phyloP scores from a whole-genome alignment of 2,113 vertebrate genomes.

The Regulus satrapa region DNA sequence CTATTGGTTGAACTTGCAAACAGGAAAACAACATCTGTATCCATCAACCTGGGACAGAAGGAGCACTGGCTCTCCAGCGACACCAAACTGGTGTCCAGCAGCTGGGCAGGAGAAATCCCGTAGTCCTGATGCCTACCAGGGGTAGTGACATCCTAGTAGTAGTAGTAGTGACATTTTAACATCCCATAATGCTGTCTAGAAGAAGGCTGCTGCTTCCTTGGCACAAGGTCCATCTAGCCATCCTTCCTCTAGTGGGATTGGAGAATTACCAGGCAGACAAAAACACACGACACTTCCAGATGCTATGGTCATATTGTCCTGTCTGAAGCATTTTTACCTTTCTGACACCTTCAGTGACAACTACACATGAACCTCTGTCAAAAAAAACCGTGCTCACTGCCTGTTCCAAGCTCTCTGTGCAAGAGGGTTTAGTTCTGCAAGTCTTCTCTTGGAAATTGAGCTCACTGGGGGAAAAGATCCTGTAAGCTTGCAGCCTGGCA shows the following conservation, averaged over 20 bases:
- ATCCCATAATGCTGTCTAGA: neutral
- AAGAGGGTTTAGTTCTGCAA: neutral
- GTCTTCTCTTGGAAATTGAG: neutral
- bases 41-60: neutral
- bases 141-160: neutral
- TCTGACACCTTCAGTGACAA: neutral
- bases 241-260: neutral
- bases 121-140: neutral
- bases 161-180: no score
- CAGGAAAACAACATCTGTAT: neutral
- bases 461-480: accelerated
- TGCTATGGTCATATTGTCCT: neutral
- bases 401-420: neutral
- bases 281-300: neutral
- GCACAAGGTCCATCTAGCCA: neutral
- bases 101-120: neutral
- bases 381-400: neutral
- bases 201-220: neutral
- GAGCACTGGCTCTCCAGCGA: neutral
- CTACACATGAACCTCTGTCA: neutral
- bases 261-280: neutral
- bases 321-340: neutral
- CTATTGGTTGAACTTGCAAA: neutral
- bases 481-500: neutral
- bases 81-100: neutral